phyloP scores from a whole-genome alignment of 2,888 invertebrate species.

The Aricia artaxerxes region DNA sequence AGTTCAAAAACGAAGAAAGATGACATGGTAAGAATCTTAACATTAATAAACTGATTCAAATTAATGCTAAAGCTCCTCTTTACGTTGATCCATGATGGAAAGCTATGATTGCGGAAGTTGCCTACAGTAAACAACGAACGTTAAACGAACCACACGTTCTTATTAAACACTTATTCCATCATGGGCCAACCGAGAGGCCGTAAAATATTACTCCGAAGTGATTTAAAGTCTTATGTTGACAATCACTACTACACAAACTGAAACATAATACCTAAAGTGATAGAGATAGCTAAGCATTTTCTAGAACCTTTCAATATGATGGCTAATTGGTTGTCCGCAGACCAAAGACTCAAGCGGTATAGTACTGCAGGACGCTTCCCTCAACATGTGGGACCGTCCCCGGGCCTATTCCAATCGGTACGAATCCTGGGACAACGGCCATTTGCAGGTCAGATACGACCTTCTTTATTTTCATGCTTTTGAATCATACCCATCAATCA shows the following conservation, averaged over 20 bases:
- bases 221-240: not conserved
- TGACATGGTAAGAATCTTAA: conserved; percentile 82
- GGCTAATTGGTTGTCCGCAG: conserved; percentile 68
- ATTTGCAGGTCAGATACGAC: conserved; percentile 69
- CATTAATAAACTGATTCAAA: not conserved
- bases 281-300: not conserved
- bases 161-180: too few relatives aligned
- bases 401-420: conserved; percentile 90
- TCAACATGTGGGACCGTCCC: conserved; percentile 91
- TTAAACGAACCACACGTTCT: too few relatives aligned
- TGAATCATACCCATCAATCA: not conserved
- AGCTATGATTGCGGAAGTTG: too few relatives aligned
- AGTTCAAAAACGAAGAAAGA: conserved; percentile 85
- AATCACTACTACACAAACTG: not conserved
- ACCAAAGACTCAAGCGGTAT: conserved; percentile 85
- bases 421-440: conserved; percentile 86
- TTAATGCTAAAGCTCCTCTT: not conserved
- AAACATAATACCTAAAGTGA: not conserved
- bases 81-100: too few relatives aligned
- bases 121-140: too few relatives aligned
- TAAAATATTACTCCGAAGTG: too few relatives aligned
- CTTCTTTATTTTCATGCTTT: conserved; percentile 36
- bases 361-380: conserved; percentile 83
- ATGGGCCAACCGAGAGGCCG: too few relatives aligned
- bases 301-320: not conserved